Evolutionary conservation across 1,140 invertebrate species (phyloP), one percentile per base, ranked within the genome.

Genomic region (Campodea augens): DNA sequence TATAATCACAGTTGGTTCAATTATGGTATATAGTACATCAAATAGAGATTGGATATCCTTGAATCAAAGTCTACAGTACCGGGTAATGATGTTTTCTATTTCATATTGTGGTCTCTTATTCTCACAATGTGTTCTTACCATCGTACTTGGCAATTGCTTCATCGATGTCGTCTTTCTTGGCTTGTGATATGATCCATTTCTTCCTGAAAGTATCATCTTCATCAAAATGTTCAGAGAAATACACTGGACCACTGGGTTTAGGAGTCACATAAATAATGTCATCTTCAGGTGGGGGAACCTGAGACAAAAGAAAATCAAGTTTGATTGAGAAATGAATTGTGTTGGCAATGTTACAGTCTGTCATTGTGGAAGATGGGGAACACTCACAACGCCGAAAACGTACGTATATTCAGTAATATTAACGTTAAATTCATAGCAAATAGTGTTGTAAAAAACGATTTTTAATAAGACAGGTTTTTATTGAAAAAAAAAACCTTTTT

Each of bases 101-200:
- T 32, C 15, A 32, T 32, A 32, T 32, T 10, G 7, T 10, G 15
- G 7, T 10, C 27, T 10, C 27, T 10, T 10, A 32, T 32, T 32
- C 7, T n/a, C 27, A 32, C 27, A 32, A 32, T 32, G 15, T n/a
- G 15, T 50, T 76, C 56, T 69, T 67, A 65, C 92, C 92, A 69
- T 96, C 87, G 66, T 96, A 97, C 70, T 95, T 93, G 2, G 89
- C 81, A 49, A 97, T 82, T 49, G 79, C 76, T 49, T 90, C 88
- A 53, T 92, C 86, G 10, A 78, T 78, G 45, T 77, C 85, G 49
- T 95, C 87, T 63, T 97, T 97, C 60, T 90, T 95, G 0, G 92
- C 84, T 61, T 87, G 72, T 0, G 92, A 97, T 49, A 75, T 67
- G 1, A 88, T 64, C 93, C 93, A 98, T 48, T 65, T 74, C 53